phyloP scores from a whole-genome alignment of 2,113 vertebrate species.

The Cranoglanis bouderius region DNA sequence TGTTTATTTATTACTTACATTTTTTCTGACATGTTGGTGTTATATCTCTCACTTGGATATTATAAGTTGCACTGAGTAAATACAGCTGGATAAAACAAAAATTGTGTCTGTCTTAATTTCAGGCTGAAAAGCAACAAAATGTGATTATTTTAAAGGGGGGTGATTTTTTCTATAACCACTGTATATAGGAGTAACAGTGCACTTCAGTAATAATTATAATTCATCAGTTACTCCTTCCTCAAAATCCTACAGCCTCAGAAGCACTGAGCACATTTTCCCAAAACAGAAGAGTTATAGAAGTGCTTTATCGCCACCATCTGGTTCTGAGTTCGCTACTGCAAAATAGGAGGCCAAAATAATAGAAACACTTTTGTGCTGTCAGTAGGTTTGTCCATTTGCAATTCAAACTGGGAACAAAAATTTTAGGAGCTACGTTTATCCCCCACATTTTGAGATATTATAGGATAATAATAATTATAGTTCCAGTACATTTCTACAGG shows the following conservation, averaged over 20 bases:
- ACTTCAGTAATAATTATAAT: not conserved
- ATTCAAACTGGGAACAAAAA: not conserved
- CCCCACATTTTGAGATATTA: not conserved
- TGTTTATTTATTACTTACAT: no score
- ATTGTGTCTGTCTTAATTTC: no score
- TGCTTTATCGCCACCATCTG: constrained; percentile 6
- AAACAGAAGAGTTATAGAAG: not conserved
- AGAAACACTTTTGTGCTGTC: no score
- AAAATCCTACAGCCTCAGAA: not conserved
- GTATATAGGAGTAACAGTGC: not conserved
- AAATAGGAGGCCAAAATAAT: not conserved
- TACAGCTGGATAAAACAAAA: no score
- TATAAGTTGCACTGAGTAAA: no score
- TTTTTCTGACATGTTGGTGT: no score
- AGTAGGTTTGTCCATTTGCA: not conserved
- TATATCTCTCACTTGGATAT: no score
- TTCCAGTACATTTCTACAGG: not conserved
- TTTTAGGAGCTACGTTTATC: not conserved
- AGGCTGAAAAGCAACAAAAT: no score
- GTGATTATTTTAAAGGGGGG: no score
- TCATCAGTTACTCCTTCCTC: no score
- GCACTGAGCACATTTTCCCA: not conserved
- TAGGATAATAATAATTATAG: not conserved
- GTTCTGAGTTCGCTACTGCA: not conserved
- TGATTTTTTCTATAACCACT: no score